These are phyloP conservation scores for Morpho deidamia DNA, from an alignment of 2,888 invertebrate genomes.

Conservation along the genomic window DNA sequence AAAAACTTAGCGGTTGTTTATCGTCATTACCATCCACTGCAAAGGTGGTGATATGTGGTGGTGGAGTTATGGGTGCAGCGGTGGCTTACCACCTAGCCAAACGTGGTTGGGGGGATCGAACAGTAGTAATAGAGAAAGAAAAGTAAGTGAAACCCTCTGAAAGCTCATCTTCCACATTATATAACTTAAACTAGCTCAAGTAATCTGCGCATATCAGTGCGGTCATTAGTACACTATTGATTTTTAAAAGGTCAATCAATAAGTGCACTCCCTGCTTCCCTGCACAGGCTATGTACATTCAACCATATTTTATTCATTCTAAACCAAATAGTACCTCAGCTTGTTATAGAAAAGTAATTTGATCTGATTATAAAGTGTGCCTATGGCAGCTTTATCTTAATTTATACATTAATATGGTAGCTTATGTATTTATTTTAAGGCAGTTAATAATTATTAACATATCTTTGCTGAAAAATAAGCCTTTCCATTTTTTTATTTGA, in stretches of 20 bases:
- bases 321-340: too few species aligned
- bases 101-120: slow-evolving; percentile 89
- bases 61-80: slow-evolving; percentile 94
- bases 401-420: too few species aligned
- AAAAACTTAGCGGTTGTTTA: slow-evolving; percentile 51
- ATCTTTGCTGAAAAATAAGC: too few species aligned
- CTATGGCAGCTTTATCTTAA: too few species aligned
- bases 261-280: not conserved
- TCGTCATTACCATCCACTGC: slow-evolving; percentile 66
- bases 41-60: slow-evolving; percentile 92
- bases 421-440: too few species aligned
- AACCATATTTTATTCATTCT: not conserved
- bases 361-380: too few species aligned
- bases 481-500: too few species aligned
- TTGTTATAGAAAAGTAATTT: too few species aligned
- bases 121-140: slow-evolving; percentile 91
- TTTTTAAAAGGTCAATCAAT: slow-evolving; percentile 5
- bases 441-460: too few species aligned
- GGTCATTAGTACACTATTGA: slow-evolving; percentile 5
- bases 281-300: not conserved
- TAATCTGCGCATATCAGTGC: not conserved
- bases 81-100: slow-evolving; percentile 93
- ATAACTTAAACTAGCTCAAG: slow-evolving; percentile 4
- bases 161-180: slow-evolving; percentile 11
- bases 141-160: slow-evolving; percentile 66